Percentiles rank a stretch among this genome's conserved stretches.
Evolutionary conservation across 2,113 vertebrate genomes (phyloP).

Genomic region (Datnioides undecimradiatus): DNA sequence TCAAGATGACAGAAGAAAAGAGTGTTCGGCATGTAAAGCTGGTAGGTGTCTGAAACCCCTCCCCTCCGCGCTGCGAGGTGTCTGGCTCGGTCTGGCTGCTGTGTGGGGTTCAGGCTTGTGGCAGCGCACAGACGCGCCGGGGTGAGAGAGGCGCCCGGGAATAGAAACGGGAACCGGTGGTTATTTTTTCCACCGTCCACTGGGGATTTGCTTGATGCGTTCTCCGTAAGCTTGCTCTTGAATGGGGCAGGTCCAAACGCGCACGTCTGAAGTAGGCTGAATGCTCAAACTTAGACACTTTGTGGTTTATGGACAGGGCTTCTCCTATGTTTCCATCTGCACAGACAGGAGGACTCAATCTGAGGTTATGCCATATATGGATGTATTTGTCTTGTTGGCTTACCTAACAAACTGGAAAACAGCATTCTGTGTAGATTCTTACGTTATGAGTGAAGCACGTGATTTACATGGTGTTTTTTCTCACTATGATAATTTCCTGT

Average conservation of each 20-base stretch:
- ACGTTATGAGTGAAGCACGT: neutral
- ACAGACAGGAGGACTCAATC: neutral
- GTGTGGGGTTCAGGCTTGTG: slow-evolving; percentile 35
- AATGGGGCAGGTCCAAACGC: slow-evolving; percentile 37
- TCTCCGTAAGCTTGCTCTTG: slow-evolving; percentile 17
- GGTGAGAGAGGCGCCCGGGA: slow-evolving; percentile 27
- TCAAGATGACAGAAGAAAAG: slow-evolving; percentile 85
- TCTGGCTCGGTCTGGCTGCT: slow-evolving; percentile 45
- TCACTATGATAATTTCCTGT: neutral
- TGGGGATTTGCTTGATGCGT: slow-evolving; percentile 43
- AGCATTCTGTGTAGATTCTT: neutral
- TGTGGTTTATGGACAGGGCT: neutral
- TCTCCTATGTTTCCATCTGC: neutral
- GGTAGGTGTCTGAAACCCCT: slow-evolving; percentile 81
- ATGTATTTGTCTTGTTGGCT: neutral
- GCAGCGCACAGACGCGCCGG: slow-evolving; percentile 28
- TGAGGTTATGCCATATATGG: neutral
- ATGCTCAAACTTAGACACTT: slow-evolving; percentile 35
- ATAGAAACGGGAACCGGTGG: slow-evolving; percentile 28
- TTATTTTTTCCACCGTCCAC: slow-evolving; percentile 10
- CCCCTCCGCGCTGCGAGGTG: slow-evolving; percentile 42
- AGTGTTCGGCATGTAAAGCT: slow-evolving; percentile 81
- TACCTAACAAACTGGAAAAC: neutral
- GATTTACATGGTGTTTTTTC: neutral
- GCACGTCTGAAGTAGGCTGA: slow-evolving; percentile 53